phyloP scores from a whole-genome alignment of 2,797 vertebrate genomes.

The Epinephelus coioides region DNA sequence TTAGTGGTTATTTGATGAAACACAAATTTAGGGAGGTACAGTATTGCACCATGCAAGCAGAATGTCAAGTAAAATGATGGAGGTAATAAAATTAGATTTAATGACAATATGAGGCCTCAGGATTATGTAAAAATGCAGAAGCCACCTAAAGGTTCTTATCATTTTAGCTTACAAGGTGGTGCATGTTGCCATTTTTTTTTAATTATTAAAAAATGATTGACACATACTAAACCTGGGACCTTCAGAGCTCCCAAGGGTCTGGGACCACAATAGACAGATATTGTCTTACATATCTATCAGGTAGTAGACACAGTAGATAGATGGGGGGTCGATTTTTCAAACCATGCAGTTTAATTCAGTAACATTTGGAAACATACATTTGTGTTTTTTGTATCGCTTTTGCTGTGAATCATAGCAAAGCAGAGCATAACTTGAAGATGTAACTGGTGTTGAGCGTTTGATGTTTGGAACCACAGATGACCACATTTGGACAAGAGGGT shows the following conservation, averaged over 20 bases:
- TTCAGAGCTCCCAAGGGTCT: not conserved
- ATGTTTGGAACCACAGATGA: no score
- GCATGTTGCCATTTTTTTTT: not conserved
- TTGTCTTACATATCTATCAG: not conserved
- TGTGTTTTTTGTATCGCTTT: not conserved
- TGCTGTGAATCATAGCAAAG: not conserved
- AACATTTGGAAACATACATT: not conserved
- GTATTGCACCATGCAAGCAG: not conserved
- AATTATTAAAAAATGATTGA: not conserved
- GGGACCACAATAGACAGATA: not conserved
- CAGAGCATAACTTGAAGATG: not conserved
- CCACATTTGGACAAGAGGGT: no score
- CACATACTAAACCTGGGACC: not conserved
- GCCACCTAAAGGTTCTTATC: not conserved
- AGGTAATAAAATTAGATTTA: not conserved
- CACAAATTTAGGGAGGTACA: not conserved
- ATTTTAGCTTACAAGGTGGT: not conserved
- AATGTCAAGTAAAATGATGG: not conserved
- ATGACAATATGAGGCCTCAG: not conserved
- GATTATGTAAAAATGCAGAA: not conserved
- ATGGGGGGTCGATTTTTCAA: not conserved
- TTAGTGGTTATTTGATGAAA: constrained; percentile 4
- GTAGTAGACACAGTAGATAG: not conserved
- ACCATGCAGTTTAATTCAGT: not conserved
- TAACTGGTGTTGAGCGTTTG: not conserved